phyloP scores from a whole-genome alignment of 1,140 invertebrate genomes.

The Drosophila cardini region DNA sequence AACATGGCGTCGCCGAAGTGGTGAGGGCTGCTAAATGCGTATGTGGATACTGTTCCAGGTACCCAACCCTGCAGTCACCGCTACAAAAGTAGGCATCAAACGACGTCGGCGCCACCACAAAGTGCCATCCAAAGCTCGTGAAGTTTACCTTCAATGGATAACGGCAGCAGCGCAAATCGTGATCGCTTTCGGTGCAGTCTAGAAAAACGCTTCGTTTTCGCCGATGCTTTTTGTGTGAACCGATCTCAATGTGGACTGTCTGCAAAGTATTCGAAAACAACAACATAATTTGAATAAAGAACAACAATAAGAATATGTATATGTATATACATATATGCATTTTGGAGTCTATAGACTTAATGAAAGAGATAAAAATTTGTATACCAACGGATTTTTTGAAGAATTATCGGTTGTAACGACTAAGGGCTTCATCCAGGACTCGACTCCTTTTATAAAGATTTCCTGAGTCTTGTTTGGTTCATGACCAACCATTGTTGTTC shows the following conservation, averaged over 20 bases:
- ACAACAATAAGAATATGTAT: not conserved
- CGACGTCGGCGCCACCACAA: conserved; percentile 97
- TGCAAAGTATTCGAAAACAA: conserved; percentile 85
- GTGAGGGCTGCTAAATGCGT: conserved; percentile 95
- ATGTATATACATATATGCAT: not conserved
- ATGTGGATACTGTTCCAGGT: conserved; percentile 95
- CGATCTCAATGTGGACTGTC: conserved; percentile 93
- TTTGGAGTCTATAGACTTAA: too few relatives aligned
- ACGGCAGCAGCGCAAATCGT: conserved; percentile 93
- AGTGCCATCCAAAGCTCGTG: conserved; percentile 98
- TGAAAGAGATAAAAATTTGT: conserved; percentile 6
- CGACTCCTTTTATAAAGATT: conserved; percentile 89
- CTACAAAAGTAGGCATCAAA: conserved; percentile 99
- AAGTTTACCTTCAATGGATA: conserved; percentile 98
- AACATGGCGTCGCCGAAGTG: conserved; percentile 91
- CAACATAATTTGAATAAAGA: not conserved
- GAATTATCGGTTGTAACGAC: conserved; percentile 62
- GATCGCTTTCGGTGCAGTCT: conserved; percentile 83
- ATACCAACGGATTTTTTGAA: conserved; percentile 63
- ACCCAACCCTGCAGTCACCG: conserved; percentile 96
- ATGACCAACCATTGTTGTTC: conserved; percentile 86
- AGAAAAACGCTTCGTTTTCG: conserved; percentile 87
- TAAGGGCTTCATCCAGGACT: conserved; percentile 85
- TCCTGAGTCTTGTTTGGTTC: conserved; percentile 89
- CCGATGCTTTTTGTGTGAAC: conserved; percentile 88